Conservation (phyloP, 1,140 invertebrate species). For the Argopecten irradians region DNA sequence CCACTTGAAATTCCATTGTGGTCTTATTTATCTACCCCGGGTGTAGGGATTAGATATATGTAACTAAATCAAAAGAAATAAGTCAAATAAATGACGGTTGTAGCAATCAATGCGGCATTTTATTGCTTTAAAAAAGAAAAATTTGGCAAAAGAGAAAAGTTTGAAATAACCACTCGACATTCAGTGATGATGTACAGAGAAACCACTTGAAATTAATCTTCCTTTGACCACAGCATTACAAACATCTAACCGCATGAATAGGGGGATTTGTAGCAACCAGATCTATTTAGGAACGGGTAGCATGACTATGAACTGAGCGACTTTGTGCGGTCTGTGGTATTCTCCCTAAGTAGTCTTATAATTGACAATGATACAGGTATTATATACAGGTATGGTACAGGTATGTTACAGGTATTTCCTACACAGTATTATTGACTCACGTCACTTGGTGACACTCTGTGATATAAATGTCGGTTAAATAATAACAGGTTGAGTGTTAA, state of each 20-base stretch:
- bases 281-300: too few species aligned
- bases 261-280: not conserved
- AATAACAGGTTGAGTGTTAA: not conserved
- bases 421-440: not conserved
- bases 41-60: not conserved
- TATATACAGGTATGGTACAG: not conserved
- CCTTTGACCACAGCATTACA: not conserved
- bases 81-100: not conserved
- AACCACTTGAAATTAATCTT: not conserved
- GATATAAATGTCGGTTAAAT: not conserved
- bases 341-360: not conserved
- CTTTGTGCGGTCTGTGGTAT: slow-evolving; percentile 1
- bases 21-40: not conserved
- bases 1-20: not conserved
- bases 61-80: not conserved
- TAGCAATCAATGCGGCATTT: not conserved
- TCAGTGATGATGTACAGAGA: not conserved
- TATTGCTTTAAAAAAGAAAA: not conserved
- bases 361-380: slow-evolving; percentile 11
- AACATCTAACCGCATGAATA: slow-evolving; percentile 2
- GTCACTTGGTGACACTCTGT: not conserved
- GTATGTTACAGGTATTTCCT: slow-evolving; percentile 18
- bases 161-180: not conserved
- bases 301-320: not conserved
- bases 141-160: not conserved